Evolutionary conservation across 2,113 vertebrate genomes (phyloP).

Genomic region (Climacteris rufus): DNA sequence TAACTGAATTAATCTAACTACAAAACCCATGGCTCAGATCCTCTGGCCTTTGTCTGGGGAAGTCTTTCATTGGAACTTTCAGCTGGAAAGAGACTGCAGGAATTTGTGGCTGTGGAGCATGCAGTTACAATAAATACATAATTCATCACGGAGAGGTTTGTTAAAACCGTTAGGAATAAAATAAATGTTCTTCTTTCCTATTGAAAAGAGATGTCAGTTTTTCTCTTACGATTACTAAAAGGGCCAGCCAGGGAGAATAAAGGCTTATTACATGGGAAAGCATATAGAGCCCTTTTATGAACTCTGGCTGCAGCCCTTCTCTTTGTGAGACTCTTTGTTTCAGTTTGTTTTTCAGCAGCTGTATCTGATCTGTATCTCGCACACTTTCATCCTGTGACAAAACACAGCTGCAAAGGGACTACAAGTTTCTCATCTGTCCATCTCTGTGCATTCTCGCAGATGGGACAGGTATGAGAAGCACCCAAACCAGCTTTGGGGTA

Average conservation of each 20-base stretch:
- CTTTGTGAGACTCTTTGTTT: conserved; percentile 53
- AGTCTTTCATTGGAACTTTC: conserved; percentile 42
- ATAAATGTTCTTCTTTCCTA: conserved; percentile 45
- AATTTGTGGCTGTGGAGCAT: conserved; percentile 13
- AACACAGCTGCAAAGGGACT: conserved; percentile 44
- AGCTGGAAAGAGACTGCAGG: conserved; percentile 35
- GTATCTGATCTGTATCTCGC: conserved; percentile 39
- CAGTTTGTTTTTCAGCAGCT: conserved; percentile 63
- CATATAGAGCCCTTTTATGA: conserved; percentile 66
- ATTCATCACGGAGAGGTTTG: conserved; percentile 45
- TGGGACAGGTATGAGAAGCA: conserved; percentile 12
- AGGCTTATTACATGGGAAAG: conserved; percentile 45
- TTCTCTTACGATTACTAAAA: conserved; percentile 7
- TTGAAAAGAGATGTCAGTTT: conserved; percentile 40
- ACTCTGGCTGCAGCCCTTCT: conserved; percentile 50
- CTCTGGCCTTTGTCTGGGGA: conserved; percentile 37
- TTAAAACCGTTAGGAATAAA: conserved; percentile 43
- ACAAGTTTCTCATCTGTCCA: neutral
- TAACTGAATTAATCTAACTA: conserved; percentile 24
- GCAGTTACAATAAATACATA: conserved; percentile 48
- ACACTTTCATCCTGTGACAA: conserved; percentile 57
- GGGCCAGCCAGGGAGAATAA: conserved; percentile 43
- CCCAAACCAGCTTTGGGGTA: neutral
- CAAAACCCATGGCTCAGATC: conserved; percentile 20
- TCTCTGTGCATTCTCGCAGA: neutral